phyloP scores from a whole-genome alignment of 2,888 invertebrate genomes.

The Tenthredo scrophulariae region DNA sequence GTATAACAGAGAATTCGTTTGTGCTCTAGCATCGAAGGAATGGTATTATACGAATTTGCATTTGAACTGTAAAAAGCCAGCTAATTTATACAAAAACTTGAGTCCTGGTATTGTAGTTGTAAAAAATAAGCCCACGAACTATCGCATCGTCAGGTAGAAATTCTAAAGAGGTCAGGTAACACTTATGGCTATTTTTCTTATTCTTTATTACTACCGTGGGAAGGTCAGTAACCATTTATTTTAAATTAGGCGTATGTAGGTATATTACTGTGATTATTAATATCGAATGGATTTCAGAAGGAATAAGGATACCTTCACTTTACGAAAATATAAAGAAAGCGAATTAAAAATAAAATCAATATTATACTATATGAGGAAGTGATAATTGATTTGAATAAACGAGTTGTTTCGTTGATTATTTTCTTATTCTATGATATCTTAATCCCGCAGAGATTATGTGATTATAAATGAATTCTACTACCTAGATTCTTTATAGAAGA shows the following conservation, averaged over 20 bases:
- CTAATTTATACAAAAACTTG: not conserved
- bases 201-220: not conserved
- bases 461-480: not conserved
- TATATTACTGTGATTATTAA: not conserved
- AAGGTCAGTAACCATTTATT: constrained; percentile 27
- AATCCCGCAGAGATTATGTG: not conserved
- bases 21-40: not conserved
- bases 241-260: not conserved
- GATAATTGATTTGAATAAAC: not conserved
- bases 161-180: constrained; percentile 39
- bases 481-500: not conserved
- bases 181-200: not conserved
- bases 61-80: not conserved
- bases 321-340: not conserved
- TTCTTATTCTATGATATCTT: not conserved
- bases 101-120: not conserved
- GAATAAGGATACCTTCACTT: not conserved
- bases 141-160: not conserved
- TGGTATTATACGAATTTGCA: not conserved
- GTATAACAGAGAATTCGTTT: not conserved
- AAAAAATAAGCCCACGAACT: not conserved
- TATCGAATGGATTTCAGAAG: not conserved
- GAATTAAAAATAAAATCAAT: not conserved
- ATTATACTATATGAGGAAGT: no score
- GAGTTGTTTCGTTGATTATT: not conserved